Conservation (phyloP, 2,888 invertebrate species). For the Mechanitis messenoides region DNA sequence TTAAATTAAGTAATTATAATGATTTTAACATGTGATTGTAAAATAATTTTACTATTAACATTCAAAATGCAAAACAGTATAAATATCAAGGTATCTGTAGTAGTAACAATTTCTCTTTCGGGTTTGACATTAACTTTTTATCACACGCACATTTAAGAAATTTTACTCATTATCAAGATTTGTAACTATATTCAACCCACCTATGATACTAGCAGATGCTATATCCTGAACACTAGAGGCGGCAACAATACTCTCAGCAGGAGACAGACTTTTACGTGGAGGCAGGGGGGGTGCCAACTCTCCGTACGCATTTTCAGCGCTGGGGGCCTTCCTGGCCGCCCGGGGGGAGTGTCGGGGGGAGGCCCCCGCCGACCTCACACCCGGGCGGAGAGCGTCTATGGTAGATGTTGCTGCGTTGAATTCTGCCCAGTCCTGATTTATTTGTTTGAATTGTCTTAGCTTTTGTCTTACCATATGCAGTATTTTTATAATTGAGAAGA, state of each 20-base stretch:
- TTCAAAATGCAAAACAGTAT: too few species aligned
- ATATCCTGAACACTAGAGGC: constrained; percentile 68
- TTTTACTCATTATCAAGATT: too few species aligned
- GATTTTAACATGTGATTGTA: not conserved
- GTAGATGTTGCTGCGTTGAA: constrained; percentile 81
- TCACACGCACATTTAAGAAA: too few species aligned
- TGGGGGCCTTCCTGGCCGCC: constrained; percentile 46
- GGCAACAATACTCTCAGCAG: constrained; percentile 55
- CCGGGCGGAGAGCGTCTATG: constrained; percentile 72
- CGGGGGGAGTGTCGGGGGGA: constrained; percentile 74
- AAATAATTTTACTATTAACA: too few species aligned
- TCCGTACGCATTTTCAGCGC: constrained; percentile 63
- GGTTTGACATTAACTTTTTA: too few species aligned
- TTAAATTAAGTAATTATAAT: too few species aligned
- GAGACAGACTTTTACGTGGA: constrained; percentile 75
- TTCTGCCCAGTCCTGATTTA: constrained; percentile 75
- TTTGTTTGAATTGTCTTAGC: too few species aligned
- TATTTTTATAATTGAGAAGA: too few species aligned
- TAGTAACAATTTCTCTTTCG: too few species aligned
- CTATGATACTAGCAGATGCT: constrained; percentile 48
- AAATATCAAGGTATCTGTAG: too few species aligned
- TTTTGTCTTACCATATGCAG: too few species aligned
- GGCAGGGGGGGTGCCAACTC: constrained; percentile 74
- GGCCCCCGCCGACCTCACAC: constrained; percentile 73
- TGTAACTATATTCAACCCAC: constrained; percentile 12